Conservation (phyloP, 2,113 vertebrate species). For the Pseudorhombus dupliciocellatus region DNA sequence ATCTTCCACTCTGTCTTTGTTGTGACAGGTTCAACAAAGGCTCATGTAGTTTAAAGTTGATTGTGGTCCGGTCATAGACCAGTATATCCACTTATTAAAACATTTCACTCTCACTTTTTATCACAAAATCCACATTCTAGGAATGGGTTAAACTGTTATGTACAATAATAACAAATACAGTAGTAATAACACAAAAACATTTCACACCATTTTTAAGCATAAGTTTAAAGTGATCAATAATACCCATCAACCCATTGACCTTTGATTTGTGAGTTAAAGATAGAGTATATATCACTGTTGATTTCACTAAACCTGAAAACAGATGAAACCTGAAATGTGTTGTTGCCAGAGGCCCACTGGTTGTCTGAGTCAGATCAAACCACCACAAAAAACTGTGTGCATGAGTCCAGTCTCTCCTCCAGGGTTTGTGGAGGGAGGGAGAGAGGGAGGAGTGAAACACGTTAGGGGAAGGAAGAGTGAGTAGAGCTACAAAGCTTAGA, state of each 20-base stretch:
- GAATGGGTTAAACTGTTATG: too few relatives aligned
- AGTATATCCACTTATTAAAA: too few relatives aligned
- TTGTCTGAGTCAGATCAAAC: neutral
- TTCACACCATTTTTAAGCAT: too few relatives aligned
- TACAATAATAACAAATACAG: too few relatives aligned
- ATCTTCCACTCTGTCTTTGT: too few relatives aligned
- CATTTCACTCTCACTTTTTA: too few relatives aligned
- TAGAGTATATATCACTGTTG: neutral
- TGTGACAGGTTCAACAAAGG: too few relatives aligned
- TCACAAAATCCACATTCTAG: too few relatives aligned
- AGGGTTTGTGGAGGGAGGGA: conserved; percentile 26
- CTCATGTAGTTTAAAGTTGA: too few relatives aligned
- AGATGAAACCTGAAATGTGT: neutral
- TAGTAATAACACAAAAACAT: too few relatives aligned
- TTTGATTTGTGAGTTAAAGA: neutral
- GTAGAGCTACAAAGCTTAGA: conserved; percentile 46
- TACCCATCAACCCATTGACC: neutral
- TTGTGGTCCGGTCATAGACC: too few relatives aligned
- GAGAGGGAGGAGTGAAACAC: conserved; percentile 35
- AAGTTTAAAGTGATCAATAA: too few relatives aligned
- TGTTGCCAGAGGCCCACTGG: neutral
- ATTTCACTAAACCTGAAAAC: neutral
- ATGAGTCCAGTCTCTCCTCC: conserved; percentile 36
- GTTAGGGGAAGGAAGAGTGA: conserved; percentile 51
- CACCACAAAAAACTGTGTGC: conserved; percentile 8